These are phyloP conservation scores for Clamator glandarius DNA, from an alignment of 2,797 vertebrate species.

Conservation along the genomic window DNA sequence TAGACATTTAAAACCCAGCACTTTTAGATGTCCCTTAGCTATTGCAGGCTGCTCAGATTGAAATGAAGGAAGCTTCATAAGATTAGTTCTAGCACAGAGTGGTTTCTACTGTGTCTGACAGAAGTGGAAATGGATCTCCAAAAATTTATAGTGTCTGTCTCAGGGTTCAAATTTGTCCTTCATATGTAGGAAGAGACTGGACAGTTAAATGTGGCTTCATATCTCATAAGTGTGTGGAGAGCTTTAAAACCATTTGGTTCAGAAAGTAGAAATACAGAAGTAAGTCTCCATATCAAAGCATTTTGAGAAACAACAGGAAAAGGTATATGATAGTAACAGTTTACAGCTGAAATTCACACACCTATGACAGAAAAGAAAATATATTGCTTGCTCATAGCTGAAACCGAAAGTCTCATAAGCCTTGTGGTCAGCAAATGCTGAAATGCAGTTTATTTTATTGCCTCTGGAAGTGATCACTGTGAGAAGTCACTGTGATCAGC, in stretches of 20 bases:
- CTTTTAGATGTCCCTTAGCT: not conserved
- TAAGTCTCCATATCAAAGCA: not conserved
- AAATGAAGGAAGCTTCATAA: not conserved
- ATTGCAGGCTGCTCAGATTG: not conserved
- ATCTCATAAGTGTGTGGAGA: not conserved
- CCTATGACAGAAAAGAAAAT: not conserved
- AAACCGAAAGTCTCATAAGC: not conserved
- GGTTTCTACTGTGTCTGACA: not conserved
- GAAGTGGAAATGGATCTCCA: not conserved
- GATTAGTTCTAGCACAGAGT: not conserved
- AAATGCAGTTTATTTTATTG: slow-evolving; percentile 16
- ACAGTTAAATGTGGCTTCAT: not conserved
- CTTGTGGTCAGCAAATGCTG: slow-evolving; percentile 34
- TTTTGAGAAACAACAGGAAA: not conserved
- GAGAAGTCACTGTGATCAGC: not conserved
- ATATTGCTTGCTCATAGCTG: not conserved
- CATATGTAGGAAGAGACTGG: not conserved
- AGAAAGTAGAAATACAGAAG: not conserved
- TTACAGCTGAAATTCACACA: not conserved
- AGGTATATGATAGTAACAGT: not conserved
- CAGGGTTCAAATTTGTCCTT: not conserved
- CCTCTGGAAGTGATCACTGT: not conserved
- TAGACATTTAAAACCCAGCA: not conserved
- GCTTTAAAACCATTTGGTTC: not conserved
- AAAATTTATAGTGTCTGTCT: not conserved